Conservation (phyloP, 2,888 invertebrate species). For the Electrophaes corylata region DNA sequence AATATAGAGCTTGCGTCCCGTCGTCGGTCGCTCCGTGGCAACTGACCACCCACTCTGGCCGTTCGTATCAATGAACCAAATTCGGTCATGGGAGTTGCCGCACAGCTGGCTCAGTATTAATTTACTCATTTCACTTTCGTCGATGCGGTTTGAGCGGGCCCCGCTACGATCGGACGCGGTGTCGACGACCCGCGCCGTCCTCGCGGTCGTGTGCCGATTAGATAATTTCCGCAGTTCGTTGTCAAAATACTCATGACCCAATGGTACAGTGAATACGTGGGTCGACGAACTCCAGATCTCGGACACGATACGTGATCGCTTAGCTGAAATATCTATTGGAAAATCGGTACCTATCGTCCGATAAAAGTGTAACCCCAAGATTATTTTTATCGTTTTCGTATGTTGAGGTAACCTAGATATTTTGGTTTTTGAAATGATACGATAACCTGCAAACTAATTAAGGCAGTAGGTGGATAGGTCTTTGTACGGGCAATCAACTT, state of each 20-base stretch:
- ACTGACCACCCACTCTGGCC: constrained; percentile 42
- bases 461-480: constrained; percentile 5
- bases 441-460: constrained; percentile 9
- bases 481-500: neutral
- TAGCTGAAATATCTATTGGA: constrained; percentile 48
- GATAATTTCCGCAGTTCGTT: constrained; percentile 83
- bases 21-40: constrained; percentile 34
- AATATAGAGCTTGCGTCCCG: constrained; percentile 38
- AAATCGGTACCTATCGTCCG: constrained; percentile 57
- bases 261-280: constrained; percentile 80
- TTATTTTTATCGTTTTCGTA: constrained; percentile 39
- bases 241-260: constrained; percentile 84
- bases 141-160: constrained; percentile 51
- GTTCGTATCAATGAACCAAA: constrained; percentile 55
- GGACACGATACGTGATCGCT: constrained; percentile 56
- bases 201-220: constrained; percentile 82
- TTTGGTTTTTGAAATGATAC: constrained; percentile 12
- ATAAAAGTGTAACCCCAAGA: constrained; percentile 55
- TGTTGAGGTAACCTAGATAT: constrained; percentile 39
- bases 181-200: constrained; percentile 76
- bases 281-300: constrained; percentile 68
- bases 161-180: constrained; percentile 61
- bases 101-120: constrained; percentile 51
- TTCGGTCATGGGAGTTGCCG: constrained; percentile 59
- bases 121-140: constrained; percentile 80